Evolutionary conservation across 1,140 invertebrate species (phyloP), one percentile per base, ranked within the genome.

Genomic region (Ladona fulva): DNA sequence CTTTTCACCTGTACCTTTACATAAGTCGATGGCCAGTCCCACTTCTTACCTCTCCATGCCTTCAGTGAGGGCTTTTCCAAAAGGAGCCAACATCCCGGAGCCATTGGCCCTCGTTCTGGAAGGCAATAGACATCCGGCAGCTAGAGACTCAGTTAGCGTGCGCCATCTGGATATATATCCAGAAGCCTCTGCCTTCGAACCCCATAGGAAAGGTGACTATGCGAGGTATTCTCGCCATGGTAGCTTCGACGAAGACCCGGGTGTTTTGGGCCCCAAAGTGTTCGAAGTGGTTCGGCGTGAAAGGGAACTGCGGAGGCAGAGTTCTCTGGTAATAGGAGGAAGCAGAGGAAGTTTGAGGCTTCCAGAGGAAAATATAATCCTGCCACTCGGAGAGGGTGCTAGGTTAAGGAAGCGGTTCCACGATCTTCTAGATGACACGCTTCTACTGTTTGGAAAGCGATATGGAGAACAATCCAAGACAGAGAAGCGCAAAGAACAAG

Each of bases 21-120:
- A 66, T 22, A 66, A 22, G 12, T 66, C 78, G 25, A 77, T 80
- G 24, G 77, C 79, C 42, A 83, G 80, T 44, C 91, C 92, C 0
- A 91, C 91, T 80, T 92, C 91, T 0, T 92, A 91, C 80, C 87
- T 94, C 1, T 94, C 92, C 0, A 94, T 94, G 93, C 92, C 92
- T 16, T 93, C 92, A 10, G 91, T 93, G 16, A 91, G 91, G 79
- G 89, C 91, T 19, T 95, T 94, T 82, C 93, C 93, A 79, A 91
- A 89, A 81, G 89, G 90, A 74, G 89, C 89, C 81, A 88, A 87
- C 76, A 90, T 92, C 22, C 81, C 83, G 0, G 92, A 93, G 82
- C 92, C 93, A 0, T 83, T 94, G 12, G 91, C 90, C 44, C 89
- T 90, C 79, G 91, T 94, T n/a, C 85, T 94, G 14, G 92, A 94